Percentiles rank a stretch among this genome's conserved stretches.
Evolutionary conservation across 2,888 invertebrate species (phyloP).

Genomic region (Stenolophus ochropezus): DNA sequence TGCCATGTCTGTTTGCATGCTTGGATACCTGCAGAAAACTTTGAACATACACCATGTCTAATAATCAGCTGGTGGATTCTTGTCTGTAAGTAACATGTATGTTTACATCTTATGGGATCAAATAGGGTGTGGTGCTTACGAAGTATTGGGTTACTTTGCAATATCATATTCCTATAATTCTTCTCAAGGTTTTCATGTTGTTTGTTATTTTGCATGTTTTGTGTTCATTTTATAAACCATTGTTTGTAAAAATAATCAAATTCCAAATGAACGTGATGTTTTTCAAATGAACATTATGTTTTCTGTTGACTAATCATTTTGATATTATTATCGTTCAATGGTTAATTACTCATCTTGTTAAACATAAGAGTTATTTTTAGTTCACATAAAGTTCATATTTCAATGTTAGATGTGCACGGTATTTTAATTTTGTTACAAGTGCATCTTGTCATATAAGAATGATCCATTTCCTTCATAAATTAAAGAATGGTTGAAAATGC

Average conservation of each 20-base stretch:
- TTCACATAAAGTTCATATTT: background rate
- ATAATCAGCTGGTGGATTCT: conserved; percentile 80
- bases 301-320: background rate
- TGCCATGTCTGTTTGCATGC: conserved; percentile 65
- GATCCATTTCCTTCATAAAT: conserved; percentile 30
- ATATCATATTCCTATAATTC: conserved; percentile 56
- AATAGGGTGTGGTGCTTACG: conserved; percentile 54
- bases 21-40: conserved; percentile 67
- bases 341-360: background rate
- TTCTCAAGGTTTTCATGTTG: conserved; percentile 49
- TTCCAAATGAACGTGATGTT: background rate
- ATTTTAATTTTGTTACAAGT: conserved; percentile 6
- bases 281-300: background rate
- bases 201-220: conserved; percentile 34
- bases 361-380: background rate
- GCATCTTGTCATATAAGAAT: conserved; percentile 39
- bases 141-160: conserved; percentile 53
- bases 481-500: conserved; percentile 57
- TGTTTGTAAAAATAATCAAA: background rate
- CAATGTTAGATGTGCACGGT: conserved; percentile 10
- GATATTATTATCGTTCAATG: background rate
- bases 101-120: conserved; percentile 30
- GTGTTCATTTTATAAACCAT: conserved; percentile 7
- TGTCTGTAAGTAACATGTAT: conserved; percentile 77
- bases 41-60: conserved; percentile 75